A percentile compares a stretch with the other conserved stretches of the same genome.
These are phyloP conservation scores for Todiramphus saurophagus DNA, from an alignment of 2,113 vertebrate species.

Conservation along the genomic window DNA sequence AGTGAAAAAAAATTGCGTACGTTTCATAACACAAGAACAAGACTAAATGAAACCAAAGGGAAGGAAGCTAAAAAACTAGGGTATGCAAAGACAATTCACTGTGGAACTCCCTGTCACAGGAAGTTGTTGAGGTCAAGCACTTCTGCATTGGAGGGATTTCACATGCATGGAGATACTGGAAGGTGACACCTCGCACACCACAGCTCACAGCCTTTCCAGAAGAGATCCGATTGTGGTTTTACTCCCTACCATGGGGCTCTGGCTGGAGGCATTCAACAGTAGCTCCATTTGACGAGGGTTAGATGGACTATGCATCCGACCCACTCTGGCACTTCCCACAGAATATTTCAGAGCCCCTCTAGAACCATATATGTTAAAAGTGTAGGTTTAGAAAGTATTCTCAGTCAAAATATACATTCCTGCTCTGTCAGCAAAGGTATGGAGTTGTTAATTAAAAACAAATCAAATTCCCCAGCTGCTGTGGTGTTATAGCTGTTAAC, in stretches of 20 bases:
- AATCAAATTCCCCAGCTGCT: not conserved
- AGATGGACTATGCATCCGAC: not conserved
- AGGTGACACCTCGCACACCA: not conserved
- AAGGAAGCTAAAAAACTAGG: not conserved
- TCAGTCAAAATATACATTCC: not conserved
- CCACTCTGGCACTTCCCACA: not conserved
- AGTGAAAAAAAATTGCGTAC: not conserved
- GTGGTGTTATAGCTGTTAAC: not conserved
- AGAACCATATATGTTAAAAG: accelerated
- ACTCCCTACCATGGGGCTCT: not conserved
- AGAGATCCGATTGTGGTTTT: not conserved
- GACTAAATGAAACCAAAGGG: not conserved
- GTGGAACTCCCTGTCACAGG: slow-evolving; percentile 31
- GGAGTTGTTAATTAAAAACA: not conserved
- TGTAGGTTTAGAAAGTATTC: not conserved
- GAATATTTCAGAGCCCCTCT: not conserved
- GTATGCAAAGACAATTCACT: slow-evolving; percentile 2
- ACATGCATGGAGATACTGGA: not conserved
- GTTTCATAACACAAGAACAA: not conserved
- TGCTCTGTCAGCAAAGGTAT: not conserved
- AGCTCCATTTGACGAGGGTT: not conserved
- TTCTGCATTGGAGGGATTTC: slow-evolving; percentile 36
- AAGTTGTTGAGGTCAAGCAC: slow-evolving; percentile 60
- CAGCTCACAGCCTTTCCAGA: not conserved
- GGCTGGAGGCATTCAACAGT: accelerated